phyloP scores from a whole-genome alignment of 2,888 invertebrate species.

The Phanerotoma sp. region DNA sequence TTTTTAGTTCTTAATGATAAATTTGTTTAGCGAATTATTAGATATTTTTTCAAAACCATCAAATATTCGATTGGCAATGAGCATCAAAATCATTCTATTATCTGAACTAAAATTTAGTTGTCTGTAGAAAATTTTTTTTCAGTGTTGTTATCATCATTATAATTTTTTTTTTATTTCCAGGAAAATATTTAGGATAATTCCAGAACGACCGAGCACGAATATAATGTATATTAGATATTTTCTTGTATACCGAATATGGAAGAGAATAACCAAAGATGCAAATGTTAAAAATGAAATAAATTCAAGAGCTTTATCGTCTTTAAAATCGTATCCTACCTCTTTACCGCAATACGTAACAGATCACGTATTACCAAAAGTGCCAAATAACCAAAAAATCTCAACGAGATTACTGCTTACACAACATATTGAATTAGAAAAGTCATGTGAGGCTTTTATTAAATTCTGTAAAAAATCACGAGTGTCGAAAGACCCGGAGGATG shows the following conservation, averaged over 20 bases:
- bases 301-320: slow-evolving; percentile 40
- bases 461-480: slow-evolving; percentile 36
- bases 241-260: slow-evolving; percentile 53
- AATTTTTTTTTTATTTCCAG: slow-evolving; percentile 36
- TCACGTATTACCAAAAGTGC: slow-evolving; percentile 49
- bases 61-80: no score
- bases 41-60: no score
- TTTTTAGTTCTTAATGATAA: no score
- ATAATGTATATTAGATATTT: slow-evolving; percentile 51
- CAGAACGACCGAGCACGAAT: slow-evolving; percentile 42
- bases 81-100: no score
- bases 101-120: no score
- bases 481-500: slow-evolving; percentile 11
- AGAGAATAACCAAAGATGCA: slow-evolving; percentile 45
- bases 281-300: slow-evolving; percentile 46
- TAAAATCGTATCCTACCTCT: slow-evolving; percentile 42
- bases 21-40: no score
- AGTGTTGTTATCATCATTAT: no score
- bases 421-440: slow-evolving; percentile 47
- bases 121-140: no score
- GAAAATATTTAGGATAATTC: slow-evolving; percentile 48
- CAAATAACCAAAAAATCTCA: slow-evolving; percentile 41
- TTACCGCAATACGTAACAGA: slow-evolving; percentile 43
- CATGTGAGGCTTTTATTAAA: slow-evolving; percentile 46
- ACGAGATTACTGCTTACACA: slow-evolving; percentile 44